Evolutionary conservation across 2,797 vertebrate genomes (phyloP), one percentile per base, ranked within the genome.

Genomic region (Malacoraja senta): DNA sequence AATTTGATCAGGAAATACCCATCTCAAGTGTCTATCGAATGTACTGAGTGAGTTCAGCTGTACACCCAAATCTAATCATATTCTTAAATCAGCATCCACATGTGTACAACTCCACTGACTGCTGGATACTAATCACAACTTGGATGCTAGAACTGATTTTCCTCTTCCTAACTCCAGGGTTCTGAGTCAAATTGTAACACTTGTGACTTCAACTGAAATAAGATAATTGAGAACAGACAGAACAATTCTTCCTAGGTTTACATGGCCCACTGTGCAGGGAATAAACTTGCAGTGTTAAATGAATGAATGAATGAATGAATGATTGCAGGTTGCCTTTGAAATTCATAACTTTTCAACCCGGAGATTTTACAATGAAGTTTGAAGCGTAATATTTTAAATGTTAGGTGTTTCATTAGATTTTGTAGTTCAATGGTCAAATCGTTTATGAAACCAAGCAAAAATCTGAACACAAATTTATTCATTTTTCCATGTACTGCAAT

Each of bases 211-310:
- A 90, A 63, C 84, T 90, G 8, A 88, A 29, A 32, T 32, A 3
- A 19, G 61, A 17, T 90, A 90, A 88, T 26, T 88, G 29, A 88
- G 83, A n/a, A 88, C n/a, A 65, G 84, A 32, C n/a, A 26, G 63
- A 83, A 83, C 44, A 83, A 83, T 83, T 24, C 19, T 80, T 21
- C 79, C 21, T 58, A 38, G 80, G 44, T 83, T 58, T 29, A 58
- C 8, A 24, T 83, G 44, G 80, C 44, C 44, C 44, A 83, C 44
- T 53, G 13, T 83, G 80, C 44, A 83, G 1, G 21, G 80, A 1
- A 80, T 8, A 44, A 80, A 80, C 38, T 21, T 19, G 6, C 17
- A 38, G 35, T 44, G 7, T 53, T 53, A 29, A 53, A 26, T 24
- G 44, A 53, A 83, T 21, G 24, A 29, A 24, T 21, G 24, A 29